Percentiles rank a stretch among this genome's conserved stretches.
Conservation (phyloP, 2,888 invertebrate species). For the Erynnis tages region DNA sequence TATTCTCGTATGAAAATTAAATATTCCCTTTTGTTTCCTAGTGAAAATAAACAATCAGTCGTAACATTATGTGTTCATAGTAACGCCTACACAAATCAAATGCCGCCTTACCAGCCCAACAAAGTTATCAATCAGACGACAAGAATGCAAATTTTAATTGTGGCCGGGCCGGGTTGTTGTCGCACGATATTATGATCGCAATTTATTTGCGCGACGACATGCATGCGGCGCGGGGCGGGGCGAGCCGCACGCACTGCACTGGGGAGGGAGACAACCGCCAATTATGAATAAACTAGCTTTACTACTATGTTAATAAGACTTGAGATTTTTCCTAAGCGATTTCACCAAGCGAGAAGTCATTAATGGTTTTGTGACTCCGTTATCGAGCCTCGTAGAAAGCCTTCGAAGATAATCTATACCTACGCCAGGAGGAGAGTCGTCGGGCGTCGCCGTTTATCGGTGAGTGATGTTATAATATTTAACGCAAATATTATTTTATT, state of each 20-base stretch:
- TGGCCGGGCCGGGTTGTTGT: slow-evolving; percentile 52
- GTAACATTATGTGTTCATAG: slow-evolving; percentile 13
- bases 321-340: slow-evolving; percentile 75
- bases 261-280: slow-evolving; percentile 67
- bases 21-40: slow-evolving; percentile 9
- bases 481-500: slow-evolving; percentile 20
- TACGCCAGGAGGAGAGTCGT: slow-evolving; percentile 34
- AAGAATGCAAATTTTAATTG: slow-evolving; percentile 78
- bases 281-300: slow-evolving; percentile 78
- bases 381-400: slow-evolving; percentile 66
- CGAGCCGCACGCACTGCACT: slow-evolving; percentile 49
- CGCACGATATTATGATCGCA: slow-evolving; percentile 64
- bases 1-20: slow-evolving; percentile 3
- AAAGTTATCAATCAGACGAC: slow-evolving; percentile 73
- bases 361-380: slow-evolving; percentile 70
- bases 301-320: slow-evolving; percentile 75
- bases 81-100: slow-evolving; percentile 53
- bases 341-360: slow-evolving; percentile 71
- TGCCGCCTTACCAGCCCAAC: slow-evolving; percentile 62
- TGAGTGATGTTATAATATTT: slow-evolving; percentile 17
- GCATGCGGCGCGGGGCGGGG: slow-evolving; percentile 52
- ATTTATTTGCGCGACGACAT: slow-evolving; percentile 59
- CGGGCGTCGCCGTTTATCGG: slow-evolving; percentile 29
- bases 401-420: slow-evolving; percentile 46
- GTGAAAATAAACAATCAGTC: slow-evolving; percentile 20